Base-by-base conservation (phyloP, 2,113 vertebrate genomes). In the Chlorocebus sabaeus region DNA sequence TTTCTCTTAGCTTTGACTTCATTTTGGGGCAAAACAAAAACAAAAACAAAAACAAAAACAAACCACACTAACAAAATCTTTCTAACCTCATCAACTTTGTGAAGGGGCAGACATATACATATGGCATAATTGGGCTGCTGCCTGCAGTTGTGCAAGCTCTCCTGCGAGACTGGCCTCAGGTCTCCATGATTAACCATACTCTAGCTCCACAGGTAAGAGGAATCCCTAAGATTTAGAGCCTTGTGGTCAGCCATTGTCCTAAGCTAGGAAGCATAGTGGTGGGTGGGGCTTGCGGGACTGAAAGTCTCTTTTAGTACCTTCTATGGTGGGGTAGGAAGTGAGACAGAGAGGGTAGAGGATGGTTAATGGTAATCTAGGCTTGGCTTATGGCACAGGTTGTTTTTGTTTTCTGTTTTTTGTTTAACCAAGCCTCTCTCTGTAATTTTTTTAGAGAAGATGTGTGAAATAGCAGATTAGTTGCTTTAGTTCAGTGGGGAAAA, bases 1-100 rank as follows among this genome's bases (percentile, higher is more conserved):
- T 72, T 90, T 96, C 38, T 80, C 25, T 81, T 86, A 48, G 9
- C 11, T 67, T 81, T 50, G 27, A 80, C 73, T 72, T 92, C 43
- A 45, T 86, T 83, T 88, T 3, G 14, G 35, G 17, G 3, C 38
- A 76, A 59, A 82, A 85, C 5, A 48, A 3, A 12, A 3, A 48
- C 6, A 48, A 3, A 12, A 3, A 48, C 6, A 48, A 3, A 12
- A 3, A 50, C 6, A 48, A 0, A 3, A 12, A 3, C 13, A 50
- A 48, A 48, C 48, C 48, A 6, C 35, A 25, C 10, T 82, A 72
- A 86, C 38, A 61, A 81, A 61, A 40, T 68, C 27, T 59, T 57
- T 17, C 32, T 85, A 35, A 80, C 7, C 9, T 23, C 1, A 16
- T 50, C 27, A 9, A 18, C 32, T 92, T 82, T 52, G 40, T 32